phyloP scores from a whole-genome alignment of 2,888 invertebrate species.

The Hermaeophaga mercurialis region DNA sequence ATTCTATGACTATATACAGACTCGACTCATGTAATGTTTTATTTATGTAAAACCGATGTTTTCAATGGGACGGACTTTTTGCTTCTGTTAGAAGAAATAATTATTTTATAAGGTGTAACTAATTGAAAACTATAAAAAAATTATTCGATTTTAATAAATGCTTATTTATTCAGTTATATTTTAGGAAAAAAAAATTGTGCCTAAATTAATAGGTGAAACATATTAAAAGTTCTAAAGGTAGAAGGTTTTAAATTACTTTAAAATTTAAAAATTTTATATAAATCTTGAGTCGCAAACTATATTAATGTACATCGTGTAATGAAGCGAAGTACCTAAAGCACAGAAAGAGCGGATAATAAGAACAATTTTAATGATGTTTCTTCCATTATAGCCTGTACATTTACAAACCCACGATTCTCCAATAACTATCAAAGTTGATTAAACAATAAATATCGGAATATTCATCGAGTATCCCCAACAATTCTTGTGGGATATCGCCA shows the following conservation, averaged over 20 bases:
- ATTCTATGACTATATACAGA: slow-evolving; percentile 33
- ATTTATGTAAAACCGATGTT: slow-evolving; percentile 29
- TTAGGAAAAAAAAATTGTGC: no score
- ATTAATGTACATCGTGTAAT: slow-evolving; percentile 22
- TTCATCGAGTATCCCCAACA: slow-evolving; percentile 25
- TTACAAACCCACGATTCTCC: slow-evolving; percentile 29
- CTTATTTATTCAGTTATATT: no score
- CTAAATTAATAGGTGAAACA: no score
- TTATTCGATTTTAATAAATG: no score
- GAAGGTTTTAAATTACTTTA: no score
- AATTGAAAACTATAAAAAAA: no score
- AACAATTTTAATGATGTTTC: slow-evolving; percentile 26
- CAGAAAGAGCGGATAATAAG: slow-evolving; percentile 17
- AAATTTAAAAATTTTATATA: no score
- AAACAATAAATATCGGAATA: slow-evolving; percentile 34
- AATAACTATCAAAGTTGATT: slow-evolving; percentile 34
- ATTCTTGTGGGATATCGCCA: slow-evolving; percentile 20
- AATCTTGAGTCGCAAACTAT: slow-evolving; percentile 8
- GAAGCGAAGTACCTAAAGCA: slow-evolving; percentile 16
- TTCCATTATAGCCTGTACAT: slow-evolving; percentile 23
- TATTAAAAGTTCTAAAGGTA: no score
- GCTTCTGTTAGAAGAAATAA: no score
- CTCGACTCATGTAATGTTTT: slow-evolving; percentile 27
- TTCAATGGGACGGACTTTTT: slow-evolving; percentile 27
- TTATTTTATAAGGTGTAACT: no score